A percentile compares a stretch with the other conserved stretches of the same genome.
Evolutionary conservation across 2,888 invertebrate species (phyloP).

Genomic region (Drosophila falleni): DNA sequence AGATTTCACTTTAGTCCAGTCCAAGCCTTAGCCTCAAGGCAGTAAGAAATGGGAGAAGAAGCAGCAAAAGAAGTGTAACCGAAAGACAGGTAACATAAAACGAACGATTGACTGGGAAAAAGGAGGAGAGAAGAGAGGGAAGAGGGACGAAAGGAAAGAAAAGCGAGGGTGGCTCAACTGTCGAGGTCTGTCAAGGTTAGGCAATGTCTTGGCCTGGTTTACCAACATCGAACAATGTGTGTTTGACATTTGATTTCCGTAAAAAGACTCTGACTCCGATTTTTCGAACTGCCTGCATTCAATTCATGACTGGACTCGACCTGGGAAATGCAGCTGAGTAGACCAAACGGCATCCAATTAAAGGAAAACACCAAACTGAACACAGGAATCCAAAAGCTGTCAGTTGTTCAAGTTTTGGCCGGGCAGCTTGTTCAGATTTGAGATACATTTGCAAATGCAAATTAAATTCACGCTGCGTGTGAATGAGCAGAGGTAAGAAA

Average conservation of each 20-base stretch:
- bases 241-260: constrained; percentile 77
- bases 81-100: constrained; percentile 64
- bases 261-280: constrained; percentile 2
- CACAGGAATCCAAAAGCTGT: constrained; percentile 62
- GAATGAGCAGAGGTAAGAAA: constrained; percentile 41
- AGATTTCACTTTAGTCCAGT: constrained; percentile 58
- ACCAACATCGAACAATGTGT: constrained; percentile 67
- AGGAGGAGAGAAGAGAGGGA: neutral
- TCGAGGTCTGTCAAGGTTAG: constrained; percentile 73
- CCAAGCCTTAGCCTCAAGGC: constrained; percentile 32
- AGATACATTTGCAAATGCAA: constrained; percentile 73
- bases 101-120: constrained; percentile 14
- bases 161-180: neutral
- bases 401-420: constrained; percentile 60
- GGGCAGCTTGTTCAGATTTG: constrained; percentile 45
- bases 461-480: constrained; percentile 67
- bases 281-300: constrained; percentile 25
- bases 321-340: constrained; percentile 62
- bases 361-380: constrained; percentile 65
- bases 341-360: constrained; percentile 68
- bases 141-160: neutral
- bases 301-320: constrained; percentile 40
- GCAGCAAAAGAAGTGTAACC: constrained; percentile 61
- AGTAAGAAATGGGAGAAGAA: constrained; percentile 42
- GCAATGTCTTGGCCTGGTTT: constrained; percentile 59